Base-by-base conservation (phyloP, 2,888 invertebrate genomes). In the Chrysomela aeneicollis region DNA sequence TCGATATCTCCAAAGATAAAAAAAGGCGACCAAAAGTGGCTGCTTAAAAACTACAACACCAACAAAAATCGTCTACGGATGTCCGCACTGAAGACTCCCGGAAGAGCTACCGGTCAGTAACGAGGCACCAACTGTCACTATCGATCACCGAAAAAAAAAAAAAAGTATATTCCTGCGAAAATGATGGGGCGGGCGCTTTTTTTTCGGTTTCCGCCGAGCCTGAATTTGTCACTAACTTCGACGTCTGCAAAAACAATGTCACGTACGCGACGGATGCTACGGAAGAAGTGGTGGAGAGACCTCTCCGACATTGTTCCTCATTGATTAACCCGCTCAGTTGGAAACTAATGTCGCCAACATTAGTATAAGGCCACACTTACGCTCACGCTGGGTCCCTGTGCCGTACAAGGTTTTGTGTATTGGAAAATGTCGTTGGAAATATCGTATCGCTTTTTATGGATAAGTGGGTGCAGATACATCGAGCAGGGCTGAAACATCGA, bases 291-390 rank as follows among this genome's bases (percentile, higher is more conserved):
- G n/a, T n/a, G n/a, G n/a, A 54, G 52, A 73, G 74, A 70, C 74
- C 74, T 72, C 67, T 71, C 68, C 64, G 71, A 66, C 74, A 75
- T 75, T 76, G 73, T 77, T 76, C 77, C 76, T 75, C 79, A 80
- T 80, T 76, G 79, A 78, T 76, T 79, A 66, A 80, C 73, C 74
- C 78, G 76, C 77, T 80, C 80, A 78, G 77, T 77, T 77, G 77
- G 78, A 76, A 76, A 72, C 77, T 81, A 81, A 80, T 80, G 79
- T 72, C 71, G 77, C 79, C 79, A 79, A 76, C 76, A 79, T 80
- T 64, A 78, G 78, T 76, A 77, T 73, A 77, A 78, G 57, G 79
- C 76, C 78, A 77, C 77, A 77, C 75, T 74, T 74, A 74, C 74
- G 72, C 6, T 35, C 35, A 42, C 15, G 42, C 42, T 42, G 42